Base-by-base conservation (phyloP, 2,113 vertebrate species). In the Datnioides undecimradiatus region DNA sequence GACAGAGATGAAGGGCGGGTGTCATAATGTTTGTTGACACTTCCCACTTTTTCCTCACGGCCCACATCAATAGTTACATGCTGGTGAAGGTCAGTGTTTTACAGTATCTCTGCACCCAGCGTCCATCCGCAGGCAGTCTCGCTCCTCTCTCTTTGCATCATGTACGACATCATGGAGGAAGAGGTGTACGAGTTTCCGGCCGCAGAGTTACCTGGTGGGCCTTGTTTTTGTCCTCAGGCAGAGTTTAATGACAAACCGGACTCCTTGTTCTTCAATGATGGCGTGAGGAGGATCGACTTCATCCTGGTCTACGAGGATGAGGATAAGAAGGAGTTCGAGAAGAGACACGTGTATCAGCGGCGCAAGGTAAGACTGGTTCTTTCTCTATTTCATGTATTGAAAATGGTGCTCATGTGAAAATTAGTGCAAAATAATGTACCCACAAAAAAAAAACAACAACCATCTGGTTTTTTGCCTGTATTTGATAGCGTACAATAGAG, bases 221-320 rank as follows among this genome's bases (percentile, higher is more conserved):
- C 55, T 14, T 46, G 46, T 55, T 80, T 19, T 90, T 83, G 19
- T 16, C 90, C 90, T 45, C 93, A 99, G 98, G 92, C 86, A 29
- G 96, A 96, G 87, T 98, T 96, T 88, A 95, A 97, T 57, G 74
- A 87, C 63, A 95, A 96, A n/a, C 81, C 93, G 0, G 96, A 98
- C 78, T 97, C 96, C 5, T 82, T 98, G 11, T 98, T 95, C 92
- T 99, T 99, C 88, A 97, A 94, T 0, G 97, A 99, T 7, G 96
- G 96, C 14, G 92, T 95, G 36, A 86, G 96, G 90, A 93, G 96
- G 85, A 95, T 99, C 17, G 98, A 99, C 90, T 98, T 96, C 85
- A 88, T 99, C 83, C 92, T 99, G 33, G 97, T 96, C 2, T 98
- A 99, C 66, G 97, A 98, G 87, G 97, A 98, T 86, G 97, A 98